Percentiles rank a stretch among this genome's conserved stretches.
These are phyloP conservation scores for Sinocyclocheilus rhinocerous DNA, from an alignment of 2,113 vertebrate genomes.

Conservation along the genomic window DNA sequence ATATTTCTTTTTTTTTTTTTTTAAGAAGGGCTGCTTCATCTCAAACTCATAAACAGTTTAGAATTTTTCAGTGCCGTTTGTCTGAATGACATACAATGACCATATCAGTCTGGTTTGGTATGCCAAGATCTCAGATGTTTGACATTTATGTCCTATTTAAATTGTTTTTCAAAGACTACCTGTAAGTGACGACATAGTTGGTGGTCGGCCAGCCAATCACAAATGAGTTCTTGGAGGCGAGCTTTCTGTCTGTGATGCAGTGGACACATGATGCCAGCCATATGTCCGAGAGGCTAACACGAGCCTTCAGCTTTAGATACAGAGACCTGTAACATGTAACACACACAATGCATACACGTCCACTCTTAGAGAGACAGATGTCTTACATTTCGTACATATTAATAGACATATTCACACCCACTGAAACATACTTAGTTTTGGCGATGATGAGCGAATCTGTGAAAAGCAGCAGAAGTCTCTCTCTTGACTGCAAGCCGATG, in stretches of 20 bases:
- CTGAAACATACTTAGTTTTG: conserved; percentile 77
- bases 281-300: conserved; percentile 75
- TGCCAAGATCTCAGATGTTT: background rate
- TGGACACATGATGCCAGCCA: conserved; percentile 73
- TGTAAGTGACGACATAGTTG: conserved; percentile 78
- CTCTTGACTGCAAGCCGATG: conserved; percentile 73
- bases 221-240: conserved; percentile 72
- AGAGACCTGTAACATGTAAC: conserved; percentile 69
- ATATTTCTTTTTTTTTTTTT: background rate
- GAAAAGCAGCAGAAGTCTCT: conserved; percentile 77
- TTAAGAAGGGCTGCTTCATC: background rate
- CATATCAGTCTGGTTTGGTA: background rate
- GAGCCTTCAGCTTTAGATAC: conserved; percentile 79
- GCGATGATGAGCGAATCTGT: conserved; percentile 76
- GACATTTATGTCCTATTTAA: too few relatives aligned
- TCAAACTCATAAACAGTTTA: background rate
- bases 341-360: background rate
- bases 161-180: conserved; percentile 63
- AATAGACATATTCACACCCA: conserved; percentile 9
- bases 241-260: conserved; percentile 74
- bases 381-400: background rate
- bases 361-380: background rate
- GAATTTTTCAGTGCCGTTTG: background rate
- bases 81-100: background rate
- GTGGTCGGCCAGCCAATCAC: conserved; percentile 81